Percentiles rank a stretch among this genome's conserved stretches.
These are phyloP conservation scores for Paramacrobiotus metropolitanus DNA, from an alignment of 1,140 invertebrate genomes.

Conservation along the genomic window DNA sequence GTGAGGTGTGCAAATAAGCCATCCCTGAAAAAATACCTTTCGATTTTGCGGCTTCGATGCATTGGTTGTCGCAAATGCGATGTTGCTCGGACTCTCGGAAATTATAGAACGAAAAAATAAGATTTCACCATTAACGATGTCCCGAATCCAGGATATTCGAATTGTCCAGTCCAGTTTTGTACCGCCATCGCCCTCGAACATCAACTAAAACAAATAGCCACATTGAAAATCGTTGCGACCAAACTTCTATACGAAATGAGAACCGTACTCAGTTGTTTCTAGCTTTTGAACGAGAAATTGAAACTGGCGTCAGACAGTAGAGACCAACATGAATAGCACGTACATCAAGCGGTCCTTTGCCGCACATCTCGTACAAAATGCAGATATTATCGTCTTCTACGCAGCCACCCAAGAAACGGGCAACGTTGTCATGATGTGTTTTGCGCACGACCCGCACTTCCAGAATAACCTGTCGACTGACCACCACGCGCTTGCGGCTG, in stretches of 20 bases:
- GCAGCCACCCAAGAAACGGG: not conserved
- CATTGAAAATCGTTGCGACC: not conserved
- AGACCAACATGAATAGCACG: not conserved
- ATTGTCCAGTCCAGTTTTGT: slow-evolving; percentile 1
- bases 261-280: not conserved
- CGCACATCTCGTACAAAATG: not conserved
- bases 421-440: not conserved
- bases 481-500: not conserved
- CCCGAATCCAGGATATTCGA: not conserved
- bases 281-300: not conserved
- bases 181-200: not conserved
- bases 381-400: not conserved
- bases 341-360: not conserved
- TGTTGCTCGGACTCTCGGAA: not conserved
- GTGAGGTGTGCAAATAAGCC: slow-evolving; percentile 68
- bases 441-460: not conserved
- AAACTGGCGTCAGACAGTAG: not conserved
- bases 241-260: not conserved
- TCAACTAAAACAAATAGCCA: not conserved
- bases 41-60: too few relatives aligned
- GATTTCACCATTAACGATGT: not conserved
- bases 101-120: not conserved
- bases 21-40: slow-evolving; percentile 47
- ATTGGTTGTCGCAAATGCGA: too few relatives aligned
- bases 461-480: not conserved